A percentile compares a stretch with the other conserved stretches of the same genome.
These are phyloP conservation scores for Engraulis encrasicolus DNA, from an alignment of 2,113 vertebrate genomes.

Conservation along the genomic window DNA sequence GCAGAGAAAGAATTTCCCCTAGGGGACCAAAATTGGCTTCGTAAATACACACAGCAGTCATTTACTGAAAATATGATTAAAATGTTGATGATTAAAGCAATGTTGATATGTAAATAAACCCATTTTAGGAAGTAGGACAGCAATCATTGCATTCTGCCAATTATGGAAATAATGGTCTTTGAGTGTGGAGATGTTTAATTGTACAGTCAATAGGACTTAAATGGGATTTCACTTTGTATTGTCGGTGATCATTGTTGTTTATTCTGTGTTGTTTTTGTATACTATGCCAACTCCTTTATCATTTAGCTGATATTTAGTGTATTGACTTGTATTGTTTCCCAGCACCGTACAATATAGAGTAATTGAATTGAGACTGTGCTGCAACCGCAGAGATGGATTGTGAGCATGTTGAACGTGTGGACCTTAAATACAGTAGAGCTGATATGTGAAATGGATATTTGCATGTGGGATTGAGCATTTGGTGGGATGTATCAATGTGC, in stretches of 20 bases:
- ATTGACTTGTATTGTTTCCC: not conserved
- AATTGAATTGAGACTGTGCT: not conserved
- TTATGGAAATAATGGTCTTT: not conserved
- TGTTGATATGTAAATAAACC: too few relatives aligned
- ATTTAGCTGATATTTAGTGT: not conserved
- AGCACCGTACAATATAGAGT: not conserved
- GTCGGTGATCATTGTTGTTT: not conserved
- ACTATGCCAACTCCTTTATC: constrained; percentile 14
- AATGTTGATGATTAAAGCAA: too few relatives aligned
- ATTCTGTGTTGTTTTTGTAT: not conserved
- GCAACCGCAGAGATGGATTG: not conserved
- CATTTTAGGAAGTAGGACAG: too few relatives aligned
- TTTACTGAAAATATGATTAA: too few relatives aligned
- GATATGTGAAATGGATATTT: too few relatives aligned
- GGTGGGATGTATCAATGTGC: too few relatives aligned
- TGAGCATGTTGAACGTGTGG: not conserved
- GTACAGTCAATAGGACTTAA: not conserved
- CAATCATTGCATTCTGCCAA: too few relatives aligned
- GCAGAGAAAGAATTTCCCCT: too few relatives aligned
- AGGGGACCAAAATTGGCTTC: too few relatives aligned
- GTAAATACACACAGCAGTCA: too few relatives aligned
- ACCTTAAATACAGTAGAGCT: not conserved
- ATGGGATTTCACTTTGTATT: not conserved
- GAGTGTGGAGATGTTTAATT: not conserved
- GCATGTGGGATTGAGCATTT: not conserved